phyloP scores from a whole-genome alignment of 2,797 vertebrate species.

The Syngnathus rostellatus region DNA sequence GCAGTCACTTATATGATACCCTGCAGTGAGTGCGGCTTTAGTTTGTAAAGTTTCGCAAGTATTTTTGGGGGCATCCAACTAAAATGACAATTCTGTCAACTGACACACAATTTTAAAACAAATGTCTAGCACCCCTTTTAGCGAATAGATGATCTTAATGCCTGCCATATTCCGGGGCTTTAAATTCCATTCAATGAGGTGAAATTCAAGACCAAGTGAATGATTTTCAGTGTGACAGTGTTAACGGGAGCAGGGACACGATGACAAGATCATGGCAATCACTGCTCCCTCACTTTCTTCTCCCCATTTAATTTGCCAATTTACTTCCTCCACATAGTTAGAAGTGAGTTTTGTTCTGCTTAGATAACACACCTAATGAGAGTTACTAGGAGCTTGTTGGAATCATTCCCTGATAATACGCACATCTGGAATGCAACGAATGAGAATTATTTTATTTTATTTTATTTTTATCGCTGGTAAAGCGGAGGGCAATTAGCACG shows the following conservation, averaged over 20 bases:
- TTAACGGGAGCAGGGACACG: constrained; percentile 63
- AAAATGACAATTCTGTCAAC: constrained; percentile 31
- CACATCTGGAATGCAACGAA: constrained; percentile 68
- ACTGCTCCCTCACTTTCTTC: constrained; percentile 68
- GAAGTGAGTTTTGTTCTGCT: constrained; percentile 83
- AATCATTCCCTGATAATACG: constrained; percentile 74
- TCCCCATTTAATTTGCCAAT: constrained; percentile 81
- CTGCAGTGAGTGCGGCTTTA: constrained; percentile 24
- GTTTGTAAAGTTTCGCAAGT: constrained; percentile 52
- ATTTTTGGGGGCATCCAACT: constrained; percentile 35
- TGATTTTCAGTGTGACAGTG: constrained; percentile 67
- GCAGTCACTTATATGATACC: constrained; percentile 26
- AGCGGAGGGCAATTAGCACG: too few species aligned
- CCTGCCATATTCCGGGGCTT: constrained; percentile 64
- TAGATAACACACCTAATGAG: constrained; percentile 83
- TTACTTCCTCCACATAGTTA: constrained; percentile 78
- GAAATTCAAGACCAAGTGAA: constrained; percentile 76
- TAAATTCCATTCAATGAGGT: constrained; percentile 73
- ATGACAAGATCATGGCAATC: constrained; percentile 67
- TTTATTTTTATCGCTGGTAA: too few species aligned
- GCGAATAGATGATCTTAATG: constrained; percentile 70
- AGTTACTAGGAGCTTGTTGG: constrained; percentile 80
- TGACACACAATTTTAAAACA: constrained; percentile 62
- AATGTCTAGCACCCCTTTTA: constrained; percentile 58
- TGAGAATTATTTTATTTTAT: constrained; percentile 36